phyloP scores from a whole-genome alignment of 2,888 invertebrate species.

The Ellobium chinense region DNA sequence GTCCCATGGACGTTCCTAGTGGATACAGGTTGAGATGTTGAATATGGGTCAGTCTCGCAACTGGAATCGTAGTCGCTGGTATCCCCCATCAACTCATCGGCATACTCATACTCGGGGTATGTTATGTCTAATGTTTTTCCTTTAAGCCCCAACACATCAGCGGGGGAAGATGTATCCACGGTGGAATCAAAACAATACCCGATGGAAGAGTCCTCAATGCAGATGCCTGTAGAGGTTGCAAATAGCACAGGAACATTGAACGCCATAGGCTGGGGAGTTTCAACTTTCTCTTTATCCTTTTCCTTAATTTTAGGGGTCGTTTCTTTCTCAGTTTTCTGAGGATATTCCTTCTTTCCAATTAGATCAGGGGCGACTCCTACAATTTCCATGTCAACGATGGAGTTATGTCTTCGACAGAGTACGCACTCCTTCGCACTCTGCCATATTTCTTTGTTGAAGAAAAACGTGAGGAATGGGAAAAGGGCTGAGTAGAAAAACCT shows the following conservation, averaged over 20 bases:
- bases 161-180: conserved; percentile 26
- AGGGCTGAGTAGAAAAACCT: conserved; percentile 67
- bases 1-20: conserved; percentile 51
- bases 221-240: conserved; percentile 74
- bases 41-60: conserved; percentile 66
- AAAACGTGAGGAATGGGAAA: conserved; percentile 67
- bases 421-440: conserved; percentile 69
- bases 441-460: conserved; percentile 72
- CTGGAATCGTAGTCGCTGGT: conserved; percentile 76
- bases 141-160: conserved; percentile 43
- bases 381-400: conserved; percentile 64
- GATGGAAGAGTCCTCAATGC: conserved; percentile 59
- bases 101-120: conserved; percentile 60
- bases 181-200: conserved; percentile 48
- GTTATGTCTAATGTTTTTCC: conserved; percentile 72
- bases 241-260: conserved; percentile 74
- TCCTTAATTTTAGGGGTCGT: conserved; percentile 33
- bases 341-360: conserved; percentile 44
- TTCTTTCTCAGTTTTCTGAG: conserved; percentile 20
- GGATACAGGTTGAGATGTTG: conserved; percentile 70
- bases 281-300: conserved; percentile 49
- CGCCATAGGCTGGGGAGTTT: conserved; percentile 48
- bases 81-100: conserved; percentile 62
- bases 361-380: conserved; percentile 40
- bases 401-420: conserved; percentile 71